Base-by-base conservation (phyloP, 2,113 vertebrate species). In the Perognathus longimembris region DNA sequence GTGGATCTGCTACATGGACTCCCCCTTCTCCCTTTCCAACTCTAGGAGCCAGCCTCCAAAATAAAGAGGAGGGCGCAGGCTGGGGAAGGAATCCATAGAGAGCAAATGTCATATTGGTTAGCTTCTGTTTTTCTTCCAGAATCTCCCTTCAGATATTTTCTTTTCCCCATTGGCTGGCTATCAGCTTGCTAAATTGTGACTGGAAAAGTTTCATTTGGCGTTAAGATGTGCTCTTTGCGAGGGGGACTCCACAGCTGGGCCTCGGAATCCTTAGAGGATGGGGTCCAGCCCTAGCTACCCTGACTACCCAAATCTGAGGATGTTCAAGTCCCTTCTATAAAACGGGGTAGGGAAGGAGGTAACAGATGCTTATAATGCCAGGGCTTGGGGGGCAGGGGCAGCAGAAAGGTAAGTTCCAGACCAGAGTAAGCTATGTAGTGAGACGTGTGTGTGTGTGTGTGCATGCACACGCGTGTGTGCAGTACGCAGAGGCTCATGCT, bases 1-100 rank as follows among this genome's bases (percentile, higher is more conserved):
- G 74, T 34, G 1, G 20, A 1, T 0, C 0, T 7, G 22, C 57
- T 30, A 38, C 18, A 1, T 1, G 67, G 79, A 63, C 24, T 36
- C 76, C 10, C 14, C 1, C 34, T 36, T 71, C 34, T 91, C 36
- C 7, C 42, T 21, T 63, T n/a, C 18, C 18, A 0, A 11, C 22
- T 24, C 57, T 78, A 50, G 34, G 38, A 86, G 38, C 7, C 34
- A 42, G 59, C 64, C 66, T 73, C 6, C 2, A 30, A 74, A 76
- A 2, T 8, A 80, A 26, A 71, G 88, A 42, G 36, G 40, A 20
- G 14, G 30, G 5, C 26, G 14, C 30, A 1, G 5, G 69, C 9
- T 17, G 12, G 22, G 28, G 1, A 34, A 36, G 21, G 38, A 24
- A 57, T 14, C 12, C 24, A 38, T 1, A 28, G 1, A 14, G n/a